Evolutionary conservation across 2,113 vertebrate genomes (phyloP).

Genomic region (Sturnus vulgaris): DNA sequence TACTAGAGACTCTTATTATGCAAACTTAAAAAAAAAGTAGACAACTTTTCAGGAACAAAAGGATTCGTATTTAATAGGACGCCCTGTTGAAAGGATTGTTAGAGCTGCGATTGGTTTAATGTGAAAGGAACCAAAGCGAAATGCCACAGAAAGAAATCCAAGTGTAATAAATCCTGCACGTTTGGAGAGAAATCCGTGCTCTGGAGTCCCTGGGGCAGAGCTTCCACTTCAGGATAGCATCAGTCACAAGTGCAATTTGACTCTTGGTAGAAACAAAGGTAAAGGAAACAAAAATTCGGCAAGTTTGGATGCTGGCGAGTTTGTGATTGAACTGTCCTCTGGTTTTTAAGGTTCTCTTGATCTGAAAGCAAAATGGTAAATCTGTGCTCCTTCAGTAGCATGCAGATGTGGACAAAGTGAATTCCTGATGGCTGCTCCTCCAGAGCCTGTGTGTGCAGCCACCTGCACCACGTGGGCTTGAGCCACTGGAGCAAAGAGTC

Average conservation of each 20-base stretch:
- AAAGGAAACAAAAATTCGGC: conserved; percentile 46
- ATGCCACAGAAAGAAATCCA: conserved; percentile 1
- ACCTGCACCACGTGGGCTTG: background rate
- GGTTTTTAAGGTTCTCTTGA: conserved; percentile 56
- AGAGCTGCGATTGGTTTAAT: background rate
- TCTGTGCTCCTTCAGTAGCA: conserved; percentile 8
- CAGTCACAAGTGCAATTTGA: conserved; percentile 73
- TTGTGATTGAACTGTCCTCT: conserved; percentile 33
- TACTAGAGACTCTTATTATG: conserved; percentile 67
- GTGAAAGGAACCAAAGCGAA: conserved; percentile 40
- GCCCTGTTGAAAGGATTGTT: conserved; percentile 5
- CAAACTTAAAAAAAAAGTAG: conserved; percentile 50
- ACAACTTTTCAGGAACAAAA: conserved; percentile 49
- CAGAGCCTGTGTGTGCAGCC: conserved; percentile 39
- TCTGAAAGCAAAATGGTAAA: conserved; percentile 48
- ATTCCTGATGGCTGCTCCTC: conserved; percentile 35
- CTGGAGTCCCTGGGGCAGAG: background rate
- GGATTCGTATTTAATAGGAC: background rate
- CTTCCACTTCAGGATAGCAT: background rate
- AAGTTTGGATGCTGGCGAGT: conserved; percentile 13
- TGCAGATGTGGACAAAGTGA: conserved; percentile 3
- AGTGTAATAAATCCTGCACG: background rate
- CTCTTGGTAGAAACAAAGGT: conserved; percentile 51
- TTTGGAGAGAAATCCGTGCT: background rate
- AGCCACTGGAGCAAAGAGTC: conserved; percentile 51